Base-by-base conservation (phyloP, 1,140 invertebrate species). In the Lethrus apterus region DNA sequence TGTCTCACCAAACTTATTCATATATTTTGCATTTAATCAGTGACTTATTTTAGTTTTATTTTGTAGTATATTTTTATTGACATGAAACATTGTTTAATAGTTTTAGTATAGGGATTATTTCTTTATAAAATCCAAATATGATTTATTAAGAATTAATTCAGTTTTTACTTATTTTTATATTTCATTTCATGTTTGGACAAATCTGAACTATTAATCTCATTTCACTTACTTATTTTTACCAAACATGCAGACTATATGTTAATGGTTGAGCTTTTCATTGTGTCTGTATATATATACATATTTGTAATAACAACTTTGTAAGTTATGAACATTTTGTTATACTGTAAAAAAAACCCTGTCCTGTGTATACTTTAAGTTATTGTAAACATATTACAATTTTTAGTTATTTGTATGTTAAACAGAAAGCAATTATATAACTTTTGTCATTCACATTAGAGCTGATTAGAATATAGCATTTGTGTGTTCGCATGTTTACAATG, bases 401-500 rank as follows among this genome's bases (percentile, higher is more conserved):
- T 46, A 51, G 24, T 26, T 36, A 47, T 48, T 44, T 44, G 20
- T 49, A 44, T 52, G 32, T 23, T 31, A 49, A 47, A 50, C 45
- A 41, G 52, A 44, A 24, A 20, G 14, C 23, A 40, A 48, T 32
- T 35, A 35, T 36, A 20, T 36, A 36, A 20, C 34, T 36, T 36
- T 36, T 15, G 34, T 36, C 21, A 26, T 45, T 52, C 50, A 52
- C 50, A 52, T 52, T 53, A 49, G 50, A 50, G 50, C 21, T 15
- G 47, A 31, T 46, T 49, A 46, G 43, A 34, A 49, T 20, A 36
- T 60, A 60, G 58, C 52, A 52, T 57, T 54, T 56, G 56, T 60
- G 58, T 60, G 54, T 56, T 51, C 47, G 55, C 58, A 60, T 58
- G 52, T 60, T 55, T 52, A 57, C 46, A 44, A 55, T 55, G 49